These are phyloP conservation scores for Scophthalmus maximus DNA, from an alignment of 2,113 vertebrate genomes.

Conservation along the genomic window DNA sequence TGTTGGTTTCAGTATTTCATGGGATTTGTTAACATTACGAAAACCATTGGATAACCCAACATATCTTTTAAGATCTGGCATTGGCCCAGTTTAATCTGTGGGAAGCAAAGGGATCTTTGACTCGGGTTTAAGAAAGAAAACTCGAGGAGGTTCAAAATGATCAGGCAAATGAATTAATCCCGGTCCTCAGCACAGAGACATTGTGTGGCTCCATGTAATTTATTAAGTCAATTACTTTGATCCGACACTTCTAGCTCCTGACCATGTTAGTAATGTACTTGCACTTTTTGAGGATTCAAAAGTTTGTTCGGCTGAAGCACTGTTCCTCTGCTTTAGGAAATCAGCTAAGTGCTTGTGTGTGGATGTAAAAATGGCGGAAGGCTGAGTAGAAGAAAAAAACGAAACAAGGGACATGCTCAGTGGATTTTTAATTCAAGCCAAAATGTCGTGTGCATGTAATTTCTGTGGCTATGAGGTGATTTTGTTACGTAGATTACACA, in stretches of 20 bases:
- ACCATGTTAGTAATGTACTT: background rate
- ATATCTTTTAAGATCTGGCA: too few species aligned
- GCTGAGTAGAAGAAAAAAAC: background rate
- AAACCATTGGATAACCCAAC: too few species aligned
- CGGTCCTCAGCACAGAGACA: slow-evolving; percentile 11
- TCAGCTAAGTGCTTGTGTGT: slow-evolving; percentile 5
- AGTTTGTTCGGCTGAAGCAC: background rate
- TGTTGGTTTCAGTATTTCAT: too few species aligned
- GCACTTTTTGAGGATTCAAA: background rate
- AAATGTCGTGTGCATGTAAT: slow-evolving; percentile 63
- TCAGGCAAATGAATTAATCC: slow-evolving; percentile 46
- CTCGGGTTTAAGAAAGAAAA: background rate
- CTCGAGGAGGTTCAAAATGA: too few species aligned
- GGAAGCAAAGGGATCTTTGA: too few species aligned
- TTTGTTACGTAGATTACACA: slow-evolving; percentile 72
- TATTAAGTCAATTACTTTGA: slow-evolving; percentile 59
- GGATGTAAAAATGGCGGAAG: background rate
- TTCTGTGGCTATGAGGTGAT: slow-evolving; percentile 73
- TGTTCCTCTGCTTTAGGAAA: background rate
- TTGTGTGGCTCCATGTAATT: slow-evolving; percentile 37
- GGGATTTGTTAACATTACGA: too few species aligned
- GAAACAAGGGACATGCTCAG: slow-evolving; percentile 36
- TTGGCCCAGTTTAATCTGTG: too few species aligned
- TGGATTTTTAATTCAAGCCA: slow-evolving; percentile 47
- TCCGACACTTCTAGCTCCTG: slow-evolving; percentile 23